Base-by-base conservation (phyloP, 2,113 vertebrate species). In the Rhinolophus ferrumequinum region DNA sequence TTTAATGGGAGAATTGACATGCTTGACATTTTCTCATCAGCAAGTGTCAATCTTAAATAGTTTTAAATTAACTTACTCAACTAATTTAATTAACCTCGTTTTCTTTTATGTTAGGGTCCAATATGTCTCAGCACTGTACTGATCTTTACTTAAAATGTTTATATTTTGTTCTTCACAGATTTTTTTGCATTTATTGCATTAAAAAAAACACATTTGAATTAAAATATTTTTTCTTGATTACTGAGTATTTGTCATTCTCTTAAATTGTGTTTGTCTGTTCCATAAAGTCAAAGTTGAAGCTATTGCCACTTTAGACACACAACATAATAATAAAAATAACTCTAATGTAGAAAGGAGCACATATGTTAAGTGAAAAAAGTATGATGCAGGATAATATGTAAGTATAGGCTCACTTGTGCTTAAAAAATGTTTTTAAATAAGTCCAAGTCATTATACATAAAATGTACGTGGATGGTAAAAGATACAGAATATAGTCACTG, bases 1-100 rank as follows among this genome's bases (percentile, higher is more conserved):
- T 93, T 94, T 35, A 72, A 30, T 84, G 11, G 54, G 15, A 96
- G 54, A 93, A 86, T 12, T 76, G 16, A 50, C 41, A 79, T 64
- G 19, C 33, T 58, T 21, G 22, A 88, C 24, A 91, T 70, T 93
- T 77, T 81, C 15, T 73, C 30, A 79, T 66, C n/a, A 89, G 11
- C 8, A 86, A 87, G 8, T 41, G 3, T 69, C 16, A 21, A 84
- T 66, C 33, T 85, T 60, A 95, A 88, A 67, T 77, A 50, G 56
- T 28, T 92, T 82, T 64, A 66, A 97, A 80, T 66, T 50, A 69
- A 87, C 16, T 67, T 75, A 81, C 8, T 58, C 50, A 91, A 83
- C 41, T 72, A 60, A 52, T 44, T 64, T 81, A 79, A 73, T 64
- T 80, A 77, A 62, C 11, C 88, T 58, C 3, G 73, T 82, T 95